Percentiles rank a stretch among this genome's conserved stretches.
Evolutionary conservation across 2,113 vertebrate species (phyloP).

Genomic region (Nematolebias whitei): DNA sequence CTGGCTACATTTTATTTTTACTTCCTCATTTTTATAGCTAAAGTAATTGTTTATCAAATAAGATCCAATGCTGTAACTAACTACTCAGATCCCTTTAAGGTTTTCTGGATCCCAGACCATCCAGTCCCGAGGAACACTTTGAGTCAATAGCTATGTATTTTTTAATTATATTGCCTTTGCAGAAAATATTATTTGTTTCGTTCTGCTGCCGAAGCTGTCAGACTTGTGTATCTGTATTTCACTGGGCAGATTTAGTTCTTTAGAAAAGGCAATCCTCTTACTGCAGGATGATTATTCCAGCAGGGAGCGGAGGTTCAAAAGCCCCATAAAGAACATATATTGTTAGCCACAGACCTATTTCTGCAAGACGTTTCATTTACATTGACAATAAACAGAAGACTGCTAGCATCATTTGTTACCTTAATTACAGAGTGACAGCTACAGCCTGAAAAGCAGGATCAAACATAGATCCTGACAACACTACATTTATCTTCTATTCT

Average conservation of each 20-base stretch:
- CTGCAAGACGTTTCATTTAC: slow-evolving; percentile 13
- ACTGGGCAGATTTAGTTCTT: slow-evolving; percentile 24
- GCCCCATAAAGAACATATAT: slow-evolving; percentile 4
- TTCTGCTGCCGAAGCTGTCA: slow-evolving; percentile 10
- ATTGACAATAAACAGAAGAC: slow-evolving; percentile 32
- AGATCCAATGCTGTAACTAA: too few species aligned
- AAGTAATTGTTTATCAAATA: too few species aligned
- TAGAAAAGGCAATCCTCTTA: slow-evolving; percentile 26
- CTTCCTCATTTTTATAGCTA: too few species aligned
- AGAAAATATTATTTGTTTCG: background rate
- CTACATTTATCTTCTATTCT: slow-evolving; percentile 56
- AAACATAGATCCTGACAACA: slow-evolving; percentile 51
- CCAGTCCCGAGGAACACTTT: background rate
- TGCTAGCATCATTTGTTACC: slow-evolving; percentile 57
- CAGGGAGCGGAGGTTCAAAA: slow-evolving; percentile 8
- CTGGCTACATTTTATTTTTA: too few species aligned
- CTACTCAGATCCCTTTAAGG: too few species aligned
- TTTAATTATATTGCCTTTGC: background rate
- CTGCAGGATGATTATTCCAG: slow-evolving; percentile 26
- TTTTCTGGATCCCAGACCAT: background rate
- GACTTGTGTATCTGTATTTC: slow-evolving; percentile 12
- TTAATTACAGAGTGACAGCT: slow-evolving; percentile 61
- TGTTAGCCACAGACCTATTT: slow-evolving; percentile 22
- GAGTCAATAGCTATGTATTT: background rate
- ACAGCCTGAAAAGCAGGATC: slow-evolving; percentile 53